A percentile compares a stretch with the other conserved stretches of the same genome.
These are phyloP conservation scores for Otus sunia DNA, from an alignment of 2,113 vertebrate genomes.

Conservation along the genomic window DNA sequence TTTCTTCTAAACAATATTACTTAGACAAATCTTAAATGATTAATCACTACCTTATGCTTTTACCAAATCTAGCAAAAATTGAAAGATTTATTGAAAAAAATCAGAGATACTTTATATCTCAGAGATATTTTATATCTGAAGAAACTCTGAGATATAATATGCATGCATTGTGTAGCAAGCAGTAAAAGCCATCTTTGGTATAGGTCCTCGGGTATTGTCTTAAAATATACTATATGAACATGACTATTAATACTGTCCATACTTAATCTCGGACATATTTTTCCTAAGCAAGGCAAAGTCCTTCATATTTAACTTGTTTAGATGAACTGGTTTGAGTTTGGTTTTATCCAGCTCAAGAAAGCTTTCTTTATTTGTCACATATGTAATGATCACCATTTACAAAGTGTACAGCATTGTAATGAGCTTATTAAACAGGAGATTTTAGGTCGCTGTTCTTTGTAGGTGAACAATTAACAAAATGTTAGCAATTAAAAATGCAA, in stretches of 20 bases:
- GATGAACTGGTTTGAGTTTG: slow-evolving; percentile 35
- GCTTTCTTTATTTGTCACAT: not conserved
- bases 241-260: not conserved
- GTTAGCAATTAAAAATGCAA: slow-evolving; percentile 53
- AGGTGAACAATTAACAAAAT: slow-evolving; percentile 69
- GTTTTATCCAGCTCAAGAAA: slow-evolving; percentile 34
- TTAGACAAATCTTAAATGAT: not conserved
- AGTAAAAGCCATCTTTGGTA: not conserved
- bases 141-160: not conserved
- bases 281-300: not conserved
- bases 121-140: not conserved
- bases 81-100: not conserved
- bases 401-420: slow-evolving; percentile 51
- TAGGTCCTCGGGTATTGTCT: not conserved
- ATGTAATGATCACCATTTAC: not conserved
- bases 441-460: slow-evolving; percentile 26
- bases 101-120: not conserved
- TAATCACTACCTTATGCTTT: not conserved
- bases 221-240: not conserved
- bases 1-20: not conserved
- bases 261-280: not conserved
- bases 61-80: not conserved
- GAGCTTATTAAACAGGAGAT: slow-evolving; percentile 55
- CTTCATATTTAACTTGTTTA: not conserved
- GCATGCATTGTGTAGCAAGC: not conserved